These are phyloP conservation scores for Opisthocomus hoazin DNA, from an alignment of 2,113 vertebrate species.

Conservation along the genomic window DNA sequence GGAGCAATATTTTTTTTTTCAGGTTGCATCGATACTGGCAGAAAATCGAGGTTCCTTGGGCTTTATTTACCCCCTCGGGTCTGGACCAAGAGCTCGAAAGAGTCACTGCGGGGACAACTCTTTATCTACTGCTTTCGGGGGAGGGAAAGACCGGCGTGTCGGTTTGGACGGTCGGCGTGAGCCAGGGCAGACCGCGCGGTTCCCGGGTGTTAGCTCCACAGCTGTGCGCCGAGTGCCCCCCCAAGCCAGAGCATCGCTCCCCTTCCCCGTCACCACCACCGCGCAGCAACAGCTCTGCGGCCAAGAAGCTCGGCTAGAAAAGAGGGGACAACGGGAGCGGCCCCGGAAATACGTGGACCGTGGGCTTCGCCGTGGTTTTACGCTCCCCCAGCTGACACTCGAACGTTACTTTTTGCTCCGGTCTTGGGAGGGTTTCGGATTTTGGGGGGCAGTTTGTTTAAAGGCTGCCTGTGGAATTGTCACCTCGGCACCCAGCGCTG, in stretches of 20 bases:
- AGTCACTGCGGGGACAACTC: accelerated
- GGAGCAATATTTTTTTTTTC: neutral
- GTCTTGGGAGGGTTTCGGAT: neutral
- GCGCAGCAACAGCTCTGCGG: neutral
- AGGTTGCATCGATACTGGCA: neutral
- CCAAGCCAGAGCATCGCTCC: neutral
- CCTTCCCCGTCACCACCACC: neutral
- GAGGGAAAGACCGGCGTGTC: neutral
- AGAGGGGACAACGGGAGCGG: neutral
- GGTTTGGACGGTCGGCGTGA: neutral
- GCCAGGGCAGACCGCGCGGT: neutral
- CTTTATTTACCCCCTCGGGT: neutral
- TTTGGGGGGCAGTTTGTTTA: too few relatives aligned
- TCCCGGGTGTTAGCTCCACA: neutral
- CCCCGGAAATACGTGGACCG: neutral
- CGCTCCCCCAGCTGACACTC: neutral
- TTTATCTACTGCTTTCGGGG: neutral
- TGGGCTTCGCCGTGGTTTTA: neutral
- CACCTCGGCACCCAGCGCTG: neutral
- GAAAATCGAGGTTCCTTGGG: neutral
- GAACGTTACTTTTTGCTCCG: neutral
- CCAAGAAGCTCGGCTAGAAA: neutral
- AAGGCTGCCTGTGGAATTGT: neutral
- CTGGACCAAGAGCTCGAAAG: neutral
- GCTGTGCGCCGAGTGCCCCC: neutral